These are phyloP conservation scores for Hydractinia echinata DNA, from an alignment of 30 jellyfish, hydroid and myxozoan species.

Conservation along the genomic window DNA sequence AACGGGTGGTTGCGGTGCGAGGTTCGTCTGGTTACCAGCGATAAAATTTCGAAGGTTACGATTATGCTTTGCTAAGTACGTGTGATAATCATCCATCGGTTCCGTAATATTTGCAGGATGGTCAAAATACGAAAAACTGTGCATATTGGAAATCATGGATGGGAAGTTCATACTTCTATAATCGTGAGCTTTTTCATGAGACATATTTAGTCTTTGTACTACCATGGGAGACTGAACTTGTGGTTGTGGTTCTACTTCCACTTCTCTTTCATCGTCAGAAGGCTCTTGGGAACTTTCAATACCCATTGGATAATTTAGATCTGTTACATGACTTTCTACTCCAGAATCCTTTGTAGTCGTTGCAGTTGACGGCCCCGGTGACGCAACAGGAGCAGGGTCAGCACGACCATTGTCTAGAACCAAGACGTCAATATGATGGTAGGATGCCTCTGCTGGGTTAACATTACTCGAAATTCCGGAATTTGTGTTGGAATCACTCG, in stretches of 20 bases:
- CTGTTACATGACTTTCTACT: conserved; percentile 3
- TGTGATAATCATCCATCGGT: neutral
- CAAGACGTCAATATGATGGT: conserved; percentile 6
- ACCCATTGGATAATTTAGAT: too few species aligned
- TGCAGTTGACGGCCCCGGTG: neutral
- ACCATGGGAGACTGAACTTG: too few species aligned
- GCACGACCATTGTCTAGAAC: neutral
- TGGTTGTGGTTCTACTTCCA: too few species aligned
- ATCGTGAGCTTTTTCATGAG: neutral
- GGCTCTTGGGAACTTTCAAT: too few species aligned
- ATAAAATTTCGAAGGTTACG: neutral
- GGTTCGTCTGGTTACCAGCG: neutral
- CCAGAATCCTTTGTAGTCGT: neutral
- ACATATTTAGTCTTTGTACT: too few species aligned
- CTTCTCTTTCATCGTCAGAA: too few species aligned
- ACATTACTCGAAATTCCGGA: neutral
- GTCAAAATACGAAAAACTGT: neutral
- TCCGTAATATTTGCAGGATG: neutral
- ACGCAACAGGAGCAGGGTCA: neutral
- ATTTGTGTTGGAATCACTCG: conserved; percentile 1
- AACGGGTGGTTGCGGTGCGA: neutral
- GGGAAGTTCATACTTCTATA: neutral
- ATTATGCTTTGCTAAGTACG: neutral
- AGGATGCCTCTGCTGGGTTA: neutral
- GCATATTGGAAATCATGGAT: neutral